Evolutionary conservation across 1,140 invertebrate species (phyloP).

Genomic region (Melipona quadrifasciata): DNA sequence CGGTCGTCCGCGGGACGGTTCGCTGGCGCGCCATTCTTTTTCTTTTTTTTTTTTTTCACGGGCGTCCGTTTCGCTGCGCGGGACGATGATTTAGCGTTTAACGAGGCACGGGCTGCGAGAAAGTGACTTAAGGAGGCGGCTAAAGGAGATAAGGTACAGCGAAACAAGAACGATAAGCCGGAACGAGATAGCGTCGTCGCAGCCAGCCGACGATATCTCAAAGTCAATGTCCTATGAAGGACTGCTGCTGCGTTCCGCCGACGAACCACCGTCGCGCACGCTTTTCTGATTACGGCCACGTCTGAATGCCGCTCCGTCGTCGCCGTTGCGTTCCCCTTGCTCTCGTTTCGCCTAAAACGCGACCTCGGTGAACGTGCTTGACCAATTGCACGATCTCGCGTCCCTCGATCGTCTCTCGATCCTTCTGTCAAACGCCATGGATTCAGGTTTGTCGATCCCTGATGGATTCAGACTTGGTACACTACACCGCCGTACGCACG

Average conservation of each 20-base stretch:
- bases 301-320: background rate
- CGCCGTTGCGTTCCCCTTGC: constrained; percentile 7
- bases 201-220: constrained; percentile 78
- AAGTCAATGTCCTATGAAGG: constrained; percentile 82
- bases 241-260: constrained; percentile 66
- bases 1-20: too few relatives aligned
- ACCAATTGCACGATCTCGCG: background rate
- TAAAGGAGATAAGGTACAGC: constrained; percentile 74
- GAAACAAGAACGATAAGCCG: constrained; percentile 77
- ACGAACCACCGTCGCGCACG: constrained; percentile 39
- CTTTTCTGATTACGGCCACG: constrained; percentile 53
- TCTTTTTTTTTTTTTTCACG: too few relatives aligned
- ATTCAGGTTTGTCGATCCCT: background rate
- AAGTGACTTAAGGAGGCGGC: constrained; percentile 62
- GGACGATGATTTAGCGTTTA: constrained; percentile 63
- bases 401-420: too few relatives aligned
- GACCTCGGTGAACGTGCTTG: too few relatives aligned
- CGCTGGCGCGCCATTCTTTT: background rate
- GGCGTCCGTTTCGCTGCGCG: background rate
- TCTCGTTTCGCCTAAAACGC: background rate
- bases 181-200: constrained; percentile 78
- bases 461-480: too few relatives aligned
- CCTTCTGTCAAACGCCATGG: too few relatives aligned
- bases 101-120: constrained; percentile 53
- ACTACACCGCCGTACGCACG: too few relatives aligned